phyloP scores from a whole-genome alignment of 2,113 vertebrate species.

The Brevimyrus niger region DNA sequence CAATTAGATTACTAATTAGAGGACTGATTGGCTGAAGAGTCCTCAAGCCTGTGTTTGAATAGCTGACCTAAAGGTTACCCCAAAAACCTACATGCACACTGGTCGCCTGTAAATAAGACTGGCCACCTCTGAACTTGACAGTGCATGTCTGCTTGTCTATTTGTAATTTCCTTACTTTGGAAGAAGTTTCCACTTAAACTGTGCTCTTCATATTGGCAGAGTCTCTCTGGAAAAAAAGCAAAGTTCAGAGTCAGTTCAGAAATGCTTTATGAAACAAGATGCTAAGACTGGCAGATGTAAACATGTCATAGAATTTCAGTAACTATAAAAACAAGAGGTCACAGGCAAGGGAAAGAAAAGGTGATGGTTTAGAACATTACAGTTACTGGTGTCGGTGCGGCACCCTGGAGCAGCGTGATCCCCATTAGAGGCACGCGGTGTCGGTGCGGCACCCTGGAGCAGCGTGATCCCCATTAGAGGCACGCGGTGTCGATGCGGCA shows the following conservation, averaged over 20 bases:
- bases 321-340: background rate
- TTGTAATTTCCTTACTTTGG: slow-evolving; percentile 1
- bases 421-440: background rate
- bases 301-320: background rate
- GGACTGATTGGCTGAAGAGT: background rate
- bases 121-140: background rate
- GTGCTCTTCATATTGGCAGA: background rate
- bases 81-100: background rate
- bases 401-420: background rate
- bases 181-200: background rate
- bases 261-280: background rate
- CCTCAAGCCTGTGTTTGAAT: background rate
- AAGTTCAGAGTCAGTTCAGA: background rate
- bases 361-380: background rate
- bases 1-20: background rate
- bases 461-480: background rate
- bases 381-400: background rate
- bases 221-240: slow-evolving; percentile 13
- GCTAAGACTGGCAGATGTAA: background rate
- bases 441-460: background rate
- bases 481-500: background rate
- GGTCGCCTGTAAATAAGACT: background rate
- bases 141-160: background rate
- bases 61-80: background rate
- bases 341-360: background rate